Evolutionary conservation across 1,140 invertebrate species (phyloP).

Genomic region (Drosophila micromelanica): DNA sequence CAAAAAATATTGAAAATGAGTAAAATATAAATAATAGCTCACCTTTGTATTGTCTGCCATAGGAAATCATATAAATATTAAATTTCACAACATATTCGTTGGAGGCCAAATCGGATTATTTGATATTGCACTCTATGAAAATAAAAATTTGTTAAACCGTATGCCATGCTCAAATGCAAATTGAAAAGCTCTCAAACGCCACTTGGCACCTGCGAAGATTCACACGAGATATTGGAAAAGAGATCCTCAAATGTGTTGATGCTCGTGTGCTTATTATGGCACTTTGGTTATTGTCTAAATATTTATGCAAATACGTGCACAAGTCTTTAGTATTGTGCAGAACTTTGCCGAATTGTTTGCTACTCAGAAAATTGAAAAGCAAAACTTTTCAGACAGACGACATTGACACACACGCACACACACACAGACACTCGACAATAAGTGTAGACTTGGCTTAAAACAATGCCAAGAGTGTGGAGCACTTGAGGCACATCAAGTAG

Average conservation of each 20-base stretch:
- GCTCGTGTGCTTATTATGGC: conserved; percentile 20
- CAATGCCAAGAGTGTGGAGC: conserved; percentile 59
- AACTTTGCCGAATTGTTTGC: conserved; percentile 73
- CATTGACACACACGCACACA: conserved; percentile 22
- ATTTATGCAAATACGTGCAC: conserved; percentile 79
- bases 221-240: conserved; percentile 56
- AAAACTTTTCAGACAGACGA: conserved; percentile 65
- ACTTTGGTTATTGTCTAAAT: conserved; percentile 61
- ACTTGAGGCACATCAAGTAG: conserved; percentile 47
- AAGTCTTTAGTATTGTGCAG: conserved; percentile 71
- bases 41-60: no score
- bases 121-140: conserved; percentile 14
- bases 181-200: conserved; percentile 51
- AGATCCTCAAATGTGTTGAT: conserved; percentile 11
- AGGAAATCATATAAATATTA: not conserved
- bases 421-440: conserved; percentile 26
- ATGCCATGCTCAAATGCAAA: conserved; percentile 59
- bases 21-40: no score
- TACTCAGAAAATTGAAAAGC: conserved; percentile 84
- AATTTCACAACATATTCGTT: not conserved
- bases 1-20: not conserved
- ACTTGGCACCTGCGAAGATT: conserved; percentile 60
- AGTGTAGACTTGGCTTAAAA: conserved; percentile 53
- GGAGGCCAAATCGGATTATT: conserved; percentile 6
- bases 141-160: conserved; percentile 55